Evolutionary conservation across 2,888 invertebrate species (phyloP).

Genomic region (Leptopilina syphax): DNA sequence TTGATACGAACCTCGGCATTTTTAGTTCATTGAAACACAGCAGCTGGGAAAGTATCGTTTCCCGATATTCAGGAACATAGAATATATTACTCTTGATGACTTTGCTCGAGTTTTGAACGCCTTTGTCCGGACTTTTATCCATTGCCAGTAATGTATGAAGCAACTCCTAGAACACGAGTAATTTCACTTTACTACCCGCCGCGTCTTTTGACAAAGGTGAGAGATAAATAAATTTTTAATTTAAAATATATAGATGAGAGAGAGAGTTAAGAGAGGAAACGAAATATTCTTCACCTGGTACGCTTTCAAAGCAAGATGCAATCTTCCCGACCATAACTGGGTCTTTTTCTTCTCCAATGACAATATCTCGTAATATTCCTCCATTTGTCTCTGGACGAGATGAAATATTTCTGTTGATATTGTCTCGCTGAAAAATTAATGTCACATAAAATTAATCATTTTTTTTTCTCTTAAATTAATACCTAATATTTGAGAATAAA

Average conservation of each 20-base stretch:
- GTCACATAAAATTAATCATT: conserved; percentile 41
- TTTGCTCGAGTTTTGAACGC: conserved; percentile 87
- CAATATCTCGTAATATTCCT: conserved; percentile 90
- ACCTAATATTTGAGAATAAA: too few species aligned
- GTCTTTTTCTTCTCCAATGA: conserved; percentile 91
- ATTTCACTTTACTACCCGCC: background rate
- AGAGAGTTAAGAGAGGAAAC: background rate
- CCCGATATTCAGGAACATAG: conserved; percentile 96
- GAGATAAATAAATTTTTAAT: conserved; percentile 7
- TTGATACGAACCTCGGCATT: conserved; percentile 83
- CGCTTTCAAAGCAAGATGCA: conserved; percentile 89
- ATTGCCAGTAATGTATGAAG: conserved; percentile 89
- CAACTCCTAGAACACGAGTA: conserved; percentile 83
- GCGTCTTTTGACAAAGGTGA: background rate
- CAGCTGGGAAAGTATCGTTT: conserved; percentile 89
- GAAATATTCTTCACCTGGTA: conserved; percentile 78
- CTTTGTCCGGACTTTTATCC: conserved; percentile 85
- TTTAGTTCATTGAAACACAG: conserved; percentile 90
- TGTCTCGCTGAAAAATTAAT: conserved; percentile 86
- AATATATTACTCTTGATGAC: conserved; percentile 94
- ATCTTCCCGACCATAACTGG: conserved; percentile 88
- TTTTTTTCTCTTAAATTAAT: background rate
- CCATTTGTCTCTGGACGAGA: conserved; percentile 95
- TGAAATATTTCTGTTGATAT: conserved; percentile 95
- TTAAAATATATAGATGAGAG: background rate